phyloP scores from a whole-genome alignment of 2,888 invertebrate genomes.

The Cordilura impudica region DNA sequence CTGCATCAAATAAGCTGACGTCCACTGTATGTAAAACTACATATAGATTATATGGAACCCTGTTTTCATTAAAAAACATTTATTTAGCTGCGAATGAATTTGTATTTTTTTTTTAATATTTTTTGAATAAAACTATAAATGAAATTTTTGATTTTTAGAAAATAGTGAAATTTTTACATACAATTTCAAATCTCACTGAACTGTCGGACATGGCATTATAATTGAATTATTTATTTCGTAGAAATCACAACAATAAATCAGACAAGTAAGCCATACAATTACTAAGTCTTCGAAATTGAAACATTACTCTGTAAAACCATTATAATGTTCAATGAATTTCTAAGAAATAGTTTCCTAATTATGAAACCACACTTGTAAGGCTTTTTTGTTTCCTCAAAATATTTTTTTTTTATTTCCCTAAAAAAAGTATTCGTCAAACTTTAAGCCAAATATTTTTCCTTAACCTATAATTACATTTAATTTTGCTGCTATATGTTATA shows the following conservation, averaged over 20 bases:
- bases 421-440: neutral
- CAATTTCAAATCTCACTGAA: too few species aligned
- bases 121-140: neutral
- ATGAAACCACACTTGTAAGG: slow-evolving; percentile 29
- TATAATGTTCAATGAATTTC: neutral
- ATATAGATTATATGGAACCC: too few species aligned
- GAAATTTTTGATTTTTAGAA: too few species aligned
- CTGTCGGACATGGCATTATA: too few species aligned
- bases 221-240: neutral
- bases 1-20: too few species aligned
- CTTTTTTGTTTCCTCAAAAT: neutral
- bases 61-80: too few species aligned
- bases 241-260: neutral
- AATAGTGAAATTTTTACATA: too few species aligned
- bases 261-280: neutral
- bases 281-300: too few species aligned
- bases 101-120: neutral
- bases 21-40: too few species aligned
- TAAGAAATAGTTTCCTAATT: neutral
- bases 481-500: neutral
- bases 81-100: neutral
- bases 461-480: neutral
- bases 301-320: too few species aligned
- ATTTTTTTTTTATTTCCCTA: neutral
- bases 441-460: neutral